A percentile compares a stretch with the other conserved stretches of the same genome.
phyloP scores from a whole-genome alignment of 2,113 vertebrate genomes.

The Nothobranchius furzeri region DNA sequence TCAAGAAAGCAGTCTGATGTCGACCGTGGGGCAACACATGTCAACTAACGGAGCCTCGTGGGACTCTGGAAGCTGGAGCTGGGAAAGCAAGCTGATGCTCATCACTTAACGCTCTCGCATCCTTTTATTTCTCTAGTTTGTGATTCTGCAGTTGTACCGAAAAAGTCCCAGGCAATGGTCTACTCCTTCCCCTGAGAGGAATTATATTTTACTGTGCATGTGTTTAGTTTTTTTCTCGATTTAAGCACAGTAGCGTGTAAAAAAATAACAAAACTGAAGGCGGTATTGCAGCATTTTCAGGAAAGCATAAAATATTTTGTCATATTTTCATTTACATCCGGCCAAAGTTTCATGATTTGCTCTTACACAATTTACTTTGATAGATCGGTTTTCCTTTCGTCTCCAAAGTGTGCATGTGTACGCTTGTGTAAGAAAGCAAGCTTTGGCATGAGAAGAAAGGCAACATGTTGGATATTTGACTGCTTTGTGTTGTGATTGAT shows the following conservation, averaged over 20 bases:
- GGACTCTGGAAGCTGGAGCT: slow-evolving; percentile 51
- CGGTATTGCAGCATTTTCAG: slow-evolving; percentile 14
- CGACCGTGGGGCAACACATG: slow-evolving; percentile 28
- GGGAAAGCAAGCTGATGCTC: slow-evolving; percentile 36
- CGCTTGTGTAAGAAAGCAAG: slow-evolving; percentile 27
- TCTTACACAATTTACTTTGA: slow-evolving; percentile 46
- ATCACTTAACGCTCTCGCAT: slow-evolving; percentile 45
- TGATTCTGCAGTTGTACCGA: slow-evolving; percentile 30
- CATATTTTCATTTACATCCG: slow-evolving; percentile 22
- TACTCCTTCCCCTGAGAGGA: slow-evolving; percentile 25
- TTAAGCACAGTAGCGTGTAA: slow-evolving; percentile 24
- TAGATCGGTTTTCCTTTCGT: slow-evolving; percentile 26
- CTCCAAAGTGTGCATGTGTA: slow-evolving; percentile 12
- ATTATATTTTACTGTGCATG: slow-evolving; percentile 44
- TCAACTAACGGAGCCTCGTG: slow-evolving; percentile 40
- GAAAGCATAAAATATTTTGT: not conserved
- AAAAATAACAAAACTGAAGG: not conserved
- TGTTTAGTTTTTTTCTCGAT: slow-evolving; percentile 22
- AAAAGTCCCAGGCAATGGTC: slow-evolving; percentile 39
- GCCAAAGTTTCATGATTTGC: slow-evolving; percentile 20
- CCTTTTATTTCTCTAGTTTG: slow-evolving; percentile 32
- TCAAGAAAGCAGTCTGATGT: slow-evolving; percentile 31
- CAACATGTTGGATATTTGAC: slow-evolving; percentile 38
- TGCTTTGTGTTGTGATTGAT: slow-evolving; percentile 56
- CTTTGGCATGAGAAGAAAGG: slow-evolving; percentile 54